Evolutionary conservation across 2,797 vertebrate genomes (phyloP), one percentile per base, ranked within the genome.

Genomic region (Capromys pilorides): DNA sequence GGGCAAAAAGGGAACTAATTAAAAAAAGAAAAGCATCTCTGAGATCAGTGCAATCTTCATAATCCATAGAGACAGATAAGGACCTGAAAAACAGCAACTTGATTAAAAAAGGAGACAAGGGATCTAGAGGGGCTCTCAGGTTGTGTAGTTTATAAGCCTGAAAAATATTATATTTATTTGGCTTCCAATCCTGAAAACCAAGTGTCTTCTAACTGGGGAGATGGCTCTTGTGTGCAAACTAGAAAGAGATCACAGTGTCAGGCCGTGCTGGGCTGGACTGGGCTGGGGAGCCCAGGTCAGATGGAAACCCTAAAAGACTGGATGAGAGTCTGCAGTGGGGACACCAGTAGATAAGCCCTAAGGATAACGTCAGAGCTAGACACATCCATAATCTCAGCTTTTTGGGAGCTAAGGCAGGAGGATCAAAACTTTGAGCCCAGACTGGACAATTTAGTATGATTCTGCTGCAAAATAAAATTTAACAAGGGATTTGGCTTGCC

Each of bases 31-130:
- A 94, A 93, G 49, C 81, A 81, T 89, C 64, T 41, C 89, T n/a
- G 84, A 96, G 84, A 94, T 28, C 59, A 36, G 0, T 31, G 69
- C 80, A 62, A 87, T 73, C 81, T 69, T 71, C 73, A 10, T 91
- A 93, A 96, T 96, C 94, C 93, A 33, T 36, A 77, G 39, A 36
- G 92, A 77, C 87, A 86, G 91, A 24, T 59, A 86, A 80, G 84
- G 77, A 64, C 88, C 86, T 45, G 19, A 66, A 39, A 78, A 87
- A 79, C 41, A 77, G 57, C 54, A 45, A 66, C 80, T 93, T 94
- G 88, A 96, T 96, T 92, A 94, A 96, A 94, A 57, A 79, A 95
- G 96, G 91, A 94, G 90, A 69, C 26, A 6, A n/a, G 21, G 78
- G 84, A 77, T 86, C 86, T 80, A 57, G 49, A 89, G 69, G 36